These are phyloP conservation scores for Furcifer pardalis DNA, from an alignment of 2,797 vertebrate species.

Conservation along the genomic window DNA sequence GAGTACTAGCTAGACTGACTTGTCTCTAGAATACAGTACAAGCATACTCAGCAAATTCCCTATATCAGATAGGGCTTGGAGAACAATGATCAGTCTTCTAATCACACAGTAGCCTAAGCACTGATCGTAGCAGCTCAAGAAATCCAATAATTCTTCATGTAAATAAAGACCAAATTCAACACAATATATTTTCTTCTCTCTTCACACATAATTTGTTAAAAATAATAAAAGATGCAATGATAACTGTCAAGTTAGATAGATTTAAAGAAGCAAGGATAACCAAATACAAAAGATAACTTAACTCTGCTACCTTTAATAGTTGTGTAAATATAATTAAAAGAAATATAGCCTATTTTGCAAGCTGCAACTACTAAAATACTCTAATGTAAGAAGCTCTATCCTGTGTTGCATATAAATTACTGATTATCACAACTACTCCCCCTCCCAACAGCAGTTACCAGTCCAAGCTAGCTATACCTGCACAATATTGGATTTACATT, in stretches of 20 bases:
- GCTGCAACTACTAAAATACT: not conserved
- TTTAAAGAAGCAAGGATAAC: not conserved
- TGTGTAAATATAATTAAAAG: not conserved
- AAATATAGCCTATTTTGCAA: too few species aligned
- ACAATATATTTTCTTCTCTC: not conserved
- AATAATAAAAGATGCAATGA: not conserved
- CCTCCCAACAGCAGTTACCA: not conserved
- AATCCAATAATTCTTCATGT: slow-evolving; percentile 24
- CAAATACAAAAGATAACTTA: not conserved
- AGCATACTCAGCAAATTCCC: slow-evolving; percentile 47
- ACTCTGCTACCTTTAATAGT: not conserved
- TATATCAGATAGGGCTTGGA: slow-evolving; percentile 34
- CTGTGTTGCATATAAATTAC: too few species aligned
- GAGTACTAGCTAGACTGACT: slow-evolving; percentile 9
- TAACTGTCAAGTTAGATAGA: too few species aligned
- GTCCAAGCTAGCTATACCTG: not conserved
- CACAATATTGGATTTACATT: slow-evolving; percentile 1
- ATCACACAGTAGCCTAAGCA: not conserved
- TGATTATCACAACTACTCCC: not conserved
- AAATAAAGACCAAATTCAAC: not conserved
- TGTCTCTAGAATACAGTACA: slow-evolving; percentile 2
- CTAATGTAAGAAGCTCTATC: too few species aligned
- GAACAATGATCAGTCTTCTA: slow-evolving; percentile 11
- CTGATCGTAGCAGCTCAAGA: not conserved
- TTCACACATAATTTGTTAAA: not conserved